Base-by-base conservation (phyloP, 2,113 vertebrate species). In the Eudorcas thomsonii region DNA sequence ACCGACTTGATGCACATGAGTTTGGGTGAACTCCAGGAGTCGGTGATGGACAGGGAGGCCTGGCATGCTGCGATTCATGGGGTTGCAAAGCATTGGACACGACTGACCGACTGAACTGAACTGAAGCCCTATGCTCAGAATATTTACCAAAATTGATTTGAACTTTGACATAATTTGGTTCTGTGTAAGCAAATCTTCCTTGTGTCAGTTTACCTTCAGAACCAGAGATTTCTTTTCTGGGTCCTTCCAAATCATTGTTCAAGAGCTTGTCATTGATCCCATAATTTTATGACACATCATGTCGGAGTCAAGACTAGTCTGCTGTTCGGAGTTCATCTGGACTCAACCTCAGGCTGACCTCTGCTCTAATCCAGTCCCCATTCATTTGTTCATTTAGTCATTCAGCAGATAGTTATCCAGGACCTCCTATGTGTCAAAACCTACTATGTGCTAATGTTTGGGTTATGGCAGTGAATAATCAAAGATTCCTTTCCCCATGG, bases 81-180 rank as follows among this genome's bases (percentile, higher is more conserved):
- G 28, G 28, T 30, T 0, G 0, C 28, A 30, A 30, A 62, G 28
- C 15, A 2, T 62, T 1, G 28, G 28, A 62, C 60, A 62, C 0
- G 14, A 33, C 28, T 15, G 60, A 62, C 2, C 0, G 0, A 62
- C 28, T 62, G 60, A 62, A 30, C 60, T 62, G 26, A 62, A 62
- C 13, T 30, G 13, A 55, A 91, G 57, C 57, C 12, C 13, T 57
- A 12, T 64, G 50, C 28, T 92, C 9, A 88, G 83, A 88, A 81
- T 59, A 71, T 21, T 88, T 96, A 62, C 14, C 33, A 67, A 74
- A 52, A 94, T 43, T 23, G 52, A 19, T 54, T 55, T 96, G 54
- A 93, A 89, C 12, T 62, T 36, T n/a, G 62, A 93, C n/a, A 88
- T 9, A 52, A 0, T 60, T 30, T 83, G 12, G 21, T 52, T 62